Base-by-base conservation (phyloP, 2,113 vertebrate species). In the Okapia johnstoni region DNA sequence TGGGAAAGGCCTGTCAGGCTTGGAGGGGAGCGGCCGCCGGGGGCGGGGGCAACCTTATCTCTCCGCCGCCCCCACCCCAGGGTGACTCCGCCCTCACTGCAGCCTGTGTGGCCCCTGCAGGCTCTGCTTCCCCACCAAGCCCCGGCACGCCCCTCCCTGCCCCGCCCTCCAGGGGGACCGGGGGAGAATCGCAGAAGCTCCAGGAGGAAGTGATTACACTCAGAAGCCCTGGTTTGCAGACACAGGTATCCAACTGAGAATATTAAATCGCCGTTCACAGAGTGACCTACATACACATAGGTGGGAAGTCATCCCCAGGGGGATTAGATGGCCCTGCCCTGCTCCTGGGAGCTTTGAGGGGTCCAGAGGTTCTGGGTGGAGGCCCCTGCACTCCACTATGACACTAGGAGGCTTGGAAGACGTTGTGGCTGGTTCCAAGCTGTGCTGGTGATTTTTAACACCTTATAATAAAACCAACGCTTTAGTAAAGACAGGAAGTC, bases 201-300 rank as follows among this genome's bases (percentile, higher is more conserved):
- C 30, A 73, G 73, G 80, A 89, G n/a, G 96, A 93, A 76, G 61
- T 17, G 28, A 54, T 36, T 14, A 36, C 23, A 4, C 11, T 73
- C 48, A 76, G 81, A 94, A 58, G 93, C 25, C 58, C 76, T 46
- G 66, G n/a, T 58, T 52, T 46, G 46, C 61, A 90, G 76, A 92
- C 12, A 26, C 23, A 43, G 33, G 61, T 26, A 11, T 10, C 33
- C 23, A 52, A 60, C 57, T 83, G 73, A 43, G 63, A 73, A 33
- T 26, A 48, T 79, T 43, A 43, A 81, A 28, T 55, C 8, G 8
- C 79, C 89, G 1, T 76, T 84, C 57, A 43, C 36, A 54, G 76
- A 73, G 17, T 52, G 30, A 90, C 76, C 60, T 28, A 66, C 5
- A 26, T 46, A 87, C 28, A 80, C 15, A 6, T 0, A 0, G 5